Evolutionary conservation across 2,888 invertebrate genomes (phyloP).

Genomic region (Macroteleia sp.): DNA sequence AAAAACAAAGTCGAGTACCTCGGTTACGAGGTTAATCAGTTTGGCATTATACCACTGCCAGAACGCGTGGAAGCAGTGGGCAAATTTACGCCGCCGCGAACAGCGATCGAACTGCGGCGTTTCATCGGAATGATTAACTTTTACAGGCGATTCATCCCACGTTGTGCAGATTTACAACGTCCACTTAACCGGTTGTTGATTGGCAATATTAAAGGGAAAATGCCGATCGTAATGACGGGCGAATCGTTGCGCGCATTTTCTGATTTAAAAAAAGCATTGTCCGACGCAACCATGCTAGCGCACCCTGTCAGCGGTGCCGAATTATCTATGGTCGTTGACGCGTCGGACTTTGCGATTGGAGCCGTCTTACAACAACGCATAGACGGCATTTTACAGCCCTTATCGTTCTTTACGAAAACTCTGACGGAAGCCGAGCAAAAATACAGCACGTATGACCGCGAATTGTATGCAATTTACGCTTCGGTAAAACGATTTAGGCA

Average conservation of each 20-base stretch:
- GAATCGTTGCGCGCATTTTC: too few relatives aligned
- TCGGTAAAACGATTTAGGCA: too few relatives aligned
- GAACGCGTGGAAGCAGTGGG: neutral
- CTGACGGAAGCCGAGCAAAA: neutral
- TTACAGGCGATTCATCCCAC: conserved; percentile 36
- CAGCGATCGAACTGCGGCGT: neutral
- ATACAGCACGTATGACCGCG: neutral
- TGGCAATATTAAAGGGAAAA: neutral
- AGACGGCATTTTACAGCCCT: neutral
- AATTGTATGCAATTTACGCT: too few relatives aligned
- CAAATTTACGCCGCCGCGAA: neutral
- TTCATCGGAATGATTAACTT: conserved; percentile 13
- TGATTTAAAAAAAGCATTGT: neutral
- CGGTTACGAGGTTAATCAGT: conserved; percentile 67
- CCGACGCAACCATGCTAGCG: neutral
- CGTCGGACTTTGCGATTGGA: too few relatives aligned
- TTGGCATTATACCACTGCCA: conserved; percentile 57
- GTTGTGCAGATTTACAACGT: conserved; percentile 23
- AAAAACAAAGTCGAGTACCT: conserved; percentile 68
- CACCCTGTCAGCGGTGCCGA: neutral
- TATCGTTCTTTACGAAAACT: neutral
- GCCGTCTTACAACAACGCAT: neutral
- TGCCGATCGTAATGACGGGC: too few relatives aligned
- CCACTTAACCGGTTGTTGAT: conserved; percentile 34
- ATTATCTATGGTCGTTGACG: neutral